Evolutionary conservation across 2,888 invertebrate species (phyloP).

Genomic region (Venusia cambrica): DNA sequence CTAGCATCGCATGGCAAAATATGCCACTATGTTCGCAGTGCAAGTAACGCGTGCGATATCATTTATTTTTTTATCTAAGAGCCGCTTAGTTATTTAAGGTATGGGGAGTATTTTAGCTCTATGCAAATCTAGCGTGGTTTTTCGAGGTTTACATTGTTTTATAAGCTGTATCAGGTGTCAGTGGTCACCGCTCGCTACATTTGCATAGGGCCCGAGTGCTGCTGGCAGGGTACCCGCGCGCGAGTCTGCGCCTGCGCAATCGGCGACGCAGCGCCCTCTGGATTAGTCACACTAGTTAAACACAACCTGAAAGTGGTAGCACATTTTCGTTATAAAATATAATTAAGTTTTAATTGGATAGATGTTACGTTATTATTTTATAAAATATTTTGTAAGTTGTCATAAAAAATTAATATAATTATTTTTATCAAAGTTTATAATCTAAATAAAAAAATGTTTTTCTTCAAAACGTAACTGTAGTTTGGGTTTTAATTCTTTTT

Average conservation of each 20-base stretch:
- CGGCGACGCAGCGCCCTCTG: constrained; percentile 35
- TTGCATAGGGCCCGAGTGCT: constrained; percentile 21
- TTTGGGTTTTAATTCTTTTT: constrained; percentile 47
- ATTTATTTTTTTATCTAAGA: too few species aligned
- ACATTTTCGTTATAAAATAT: constrained; percentile 74
- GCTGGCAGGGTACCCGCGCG: constrained; percentile 23
- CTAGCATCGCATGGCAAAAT: too few species aligned
- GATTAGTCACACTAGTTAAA: constrained; percentile 77
- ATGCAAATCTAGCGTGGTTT: constrained; percentile 10
- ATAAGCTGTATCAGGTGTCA: not conserved
- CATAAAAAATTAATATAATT: constrained; percentile 82
- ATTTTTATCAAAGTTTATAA: constrained; percentile 83
- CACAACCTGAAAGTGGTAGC: constrained; percentile 75
- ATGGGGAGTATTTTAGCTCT: constrained; percentile 5
- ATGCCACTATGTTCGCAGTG: too few species aligned
- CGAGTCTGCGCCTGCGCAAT: constrained; percentile 13
- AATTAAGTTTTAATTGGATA: constrained; percentile 76
- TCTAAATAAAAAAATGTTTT: constrained; percentile 82
- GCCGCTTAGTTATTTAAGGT: constrained; percentile 36
- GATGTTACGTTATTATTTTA: constrained; percentile 81
- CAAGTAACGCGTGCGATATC: too few species aligned
- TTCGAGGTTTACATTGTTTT: too few species aligned
- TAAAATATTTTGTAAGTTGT: constrained; percentile 81
- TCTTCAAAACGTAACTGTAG: constrained; percentile 70
- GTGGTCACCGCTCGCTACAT: not conserved